Evolutionary conservation across 2,113 vertebrate genomes (phyloP).

Genomic region (Passer domesticus): DNA sequence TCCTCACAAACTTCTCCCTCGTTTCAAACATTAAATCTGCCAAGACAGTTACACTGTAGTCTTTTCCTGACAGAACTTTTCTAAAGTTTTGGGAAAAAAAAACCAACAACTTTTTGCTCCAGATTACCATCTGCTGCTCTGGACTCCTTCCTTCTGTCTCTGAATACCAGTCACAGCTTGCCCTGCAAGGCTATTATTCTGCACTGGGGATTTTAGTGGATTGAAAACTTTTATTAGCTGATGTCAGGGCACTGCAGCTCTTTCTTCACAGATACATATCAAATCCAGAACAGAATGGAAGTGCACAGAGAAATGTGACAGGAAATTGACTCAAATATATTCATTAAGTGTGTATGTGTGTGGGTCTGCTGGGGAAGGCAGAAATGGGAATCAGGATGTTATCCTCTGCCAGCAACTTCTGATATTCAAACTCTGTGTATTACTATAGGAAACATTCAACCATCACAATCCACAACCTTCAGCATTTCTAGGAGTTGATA

Average conservation of each 20-base stretch:
- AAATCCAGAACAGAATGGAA: not conserved
- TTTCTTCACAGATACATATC: not conserved
- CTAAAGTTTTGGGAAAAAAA: not conserved
- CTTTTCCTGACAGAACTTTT: not conserved
- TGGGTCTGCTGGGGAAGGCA: not conserved
- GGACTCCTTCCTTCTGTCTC: not conserved
- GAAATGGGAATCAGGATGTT: not conserved
- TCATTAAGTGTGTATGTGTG: not conserved
- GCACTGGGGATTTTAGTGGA: not conserved
- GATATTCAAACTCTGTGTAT: not conserved
- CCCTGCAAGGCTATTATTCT: not conserved
- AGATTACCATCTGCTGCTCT: conserved; percentile 29
- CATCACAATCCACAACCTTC: not conserved
- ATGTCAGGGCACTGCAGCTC: not conserved
- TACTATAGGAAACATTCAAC: not conserved
- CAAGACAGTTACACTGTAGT: not conserved
- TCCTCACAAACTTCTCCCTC: not conserved
- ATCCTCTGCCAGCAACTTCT: not conserved
- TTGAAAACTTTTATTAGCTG: not conserved
- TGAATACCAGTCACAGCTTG: conserved; percentile 17
- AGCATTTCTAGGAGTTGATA: not conserved
- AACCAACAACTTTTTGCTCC: not conserved
- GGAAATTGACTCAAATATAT: not conserved
- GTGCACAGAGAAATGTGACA: not conserved
- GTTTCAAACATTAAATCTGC: not conserved